A percentile compares a stretch with the other conserved stretches of the same genome.
phyloP scores from a whole-genome alignment of 2,888 invertebrate species.

The Eulithis testata region DNA sequence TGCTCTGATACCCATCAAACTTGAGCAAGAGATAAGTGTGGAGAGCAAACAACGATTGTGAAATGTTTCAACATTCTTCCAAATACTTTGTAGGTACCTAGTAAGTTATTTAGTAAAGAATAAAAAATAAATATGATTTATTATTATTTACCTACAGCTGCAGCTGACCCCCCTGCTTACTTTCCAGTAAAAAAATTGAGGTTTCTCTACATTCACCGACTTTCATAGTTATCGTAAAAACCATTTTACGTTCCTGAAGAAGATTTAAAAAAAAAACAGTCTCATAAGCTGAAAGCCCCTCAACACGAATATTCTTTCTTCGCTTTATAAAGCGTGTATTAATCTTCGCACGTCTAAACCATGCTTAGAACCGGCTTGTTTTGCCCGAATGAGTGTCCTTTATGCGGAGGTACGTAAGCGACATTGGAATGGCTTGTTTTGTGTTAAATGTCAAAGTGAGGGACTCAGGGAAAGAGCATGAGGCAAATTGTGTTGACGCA shows the following conservation, averaged over 20 bases:
- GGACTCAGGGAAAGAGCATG: conserved; percentile 57
- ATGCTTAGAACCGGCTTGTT: conserved; percentile 26
- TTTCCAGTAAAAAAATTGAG: too few relatives aligned
- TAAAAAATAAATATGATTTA: too few relatives aligned
- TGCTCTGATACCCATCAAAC: conserved; percentile 33
- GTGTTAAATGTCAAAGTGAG: conserved; percentile 77
- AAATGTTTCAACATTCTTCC: conserved; percentile 16
- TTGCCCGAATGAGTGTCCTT: conserved; percentile 39
- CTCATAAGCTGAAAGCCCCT: too few relatives aligned
- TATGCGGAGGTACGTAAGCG: conserved; percentile 41
- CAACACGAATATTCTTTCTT: too few relatives aligned
- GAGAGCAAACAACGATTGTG: conserved; percentile 31
- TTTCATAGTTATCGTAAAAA: too few relatives aligned
- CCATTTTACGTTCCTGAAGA: too few relatives aligned
- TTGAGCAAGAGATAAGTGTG: conserved; percentile 32
- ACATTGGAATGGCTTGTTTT: conserved; percentile 68
- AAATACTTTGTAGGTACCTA: too few relatives aligned
- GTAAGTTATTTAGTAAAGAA: too few relatives aligned
- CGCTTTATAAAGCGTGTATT: background rate
- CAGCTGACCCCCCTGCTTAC: too few relatives aligned
- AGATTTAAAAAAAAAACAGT: too few relatives aligned
- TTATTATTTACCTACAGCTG: too few relatives aligned
- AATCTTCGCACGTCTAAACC: conserved; percentile 6
- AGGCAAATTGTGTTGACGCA: conserved; percentile 73
- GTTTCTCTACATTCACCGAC: too few relatives aligned